These are phyloP conservation scores for Helicorthomorpha holstii DNA, from an alignment of 1,140 invertebrate species.

Conservation along the genomic window DNA sequence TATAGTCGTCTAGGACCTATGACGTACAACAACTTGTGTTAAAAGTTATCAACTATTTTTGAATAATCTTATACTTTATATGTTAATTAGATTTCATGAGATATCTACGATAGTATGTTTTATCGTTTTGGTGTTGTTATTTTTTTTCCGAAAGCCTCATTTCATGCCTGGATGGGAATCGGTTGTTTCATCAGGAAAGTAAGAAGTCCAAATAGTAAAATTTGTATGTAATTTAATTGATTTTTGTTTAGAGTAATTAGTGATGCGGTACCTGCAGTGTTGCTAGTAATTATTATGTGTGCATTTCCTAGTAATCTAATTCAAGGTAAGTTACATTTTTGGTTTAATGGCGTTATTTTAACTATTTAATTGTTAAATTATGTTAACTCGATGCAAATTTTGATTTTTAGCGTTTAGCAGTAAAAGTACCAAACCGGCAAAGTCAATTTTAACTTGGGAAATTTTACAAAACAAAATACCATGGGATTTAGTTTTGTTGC, in stretches of 20 bases:
- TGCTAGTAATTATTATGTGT: background rate
- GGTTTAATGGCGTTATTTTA: background rate
- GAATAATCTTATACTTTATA: background rate
- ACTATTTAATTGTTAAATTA: background rate
- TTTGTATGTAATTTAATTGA: background rate
- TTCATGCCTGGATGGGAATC: background rate
- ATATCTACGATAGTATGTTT: background rate
- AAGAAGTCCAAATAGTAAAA: background rate
- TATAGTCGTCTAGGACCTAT: background rate
- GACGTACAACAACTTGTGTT: background rate
- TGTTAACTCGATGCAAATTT: too few relatives aligned
- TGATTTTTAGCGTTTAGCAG: background rate
- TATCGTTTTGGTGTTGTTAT: background rate
- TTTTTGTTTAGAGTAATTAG: background rate
- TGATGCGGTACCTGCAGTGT: background rate
- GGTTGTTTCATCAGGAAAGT: background rate
- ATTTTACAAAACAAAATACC: background rate
- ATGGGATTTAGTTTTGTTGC: background rate
- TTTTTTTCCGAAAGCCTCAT: background rate
- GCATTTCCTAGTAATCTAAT: background rate
- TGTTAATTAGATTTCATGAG: background rate
- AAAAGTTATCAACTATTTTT: background rate
- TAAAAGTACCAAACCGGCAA: background rate
- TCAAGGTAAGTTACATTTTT: background rate
- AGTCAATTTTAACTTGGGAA: background rate